Evolutionary conservation across 1,140 invertebrate genomes (phyloP).

Genomic region (Platorchestia sp.): DNA sequence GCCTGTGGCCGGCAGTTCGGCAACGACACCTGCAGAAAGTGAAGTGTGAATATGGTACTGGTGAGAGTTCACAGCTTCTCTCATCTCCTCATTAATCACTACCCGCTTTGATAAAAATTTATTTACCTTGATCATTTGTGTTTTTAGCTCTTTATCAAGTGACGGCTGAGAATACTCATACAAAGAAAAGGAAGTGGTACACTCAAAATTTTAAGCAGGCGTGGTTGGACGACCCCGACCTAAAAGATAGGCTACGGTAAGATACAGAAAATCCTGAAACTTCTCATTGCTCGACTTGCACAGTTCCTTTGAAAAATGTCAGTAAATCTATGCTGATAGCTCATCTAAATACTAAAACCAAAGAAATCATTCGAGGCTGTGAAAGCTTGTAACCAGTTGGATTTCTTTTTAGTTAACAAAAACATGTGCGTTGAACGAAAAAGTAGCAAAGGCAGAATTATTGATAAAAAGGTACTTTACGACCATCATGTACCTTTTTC

Average conservation of each 20-base stretch:
- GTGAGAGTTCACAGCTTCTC: too few species aligned
- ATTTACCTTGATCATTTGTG: too few species aligned
- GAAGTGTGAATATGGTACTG: too few species aligned
- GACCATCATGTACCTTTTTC: background rate
- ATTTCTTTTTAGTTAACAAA: too few species aligned
- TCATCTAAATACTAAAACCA: background rate
- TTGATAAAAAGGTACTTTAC: background rate
- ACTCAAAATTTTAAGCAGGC: background rate
- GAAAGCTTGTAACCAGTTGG: background rate
- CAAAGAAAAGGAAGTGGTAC: background rate
- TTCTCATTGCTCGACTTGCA: background rate
- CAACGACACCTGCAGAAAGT: too few species aligned
- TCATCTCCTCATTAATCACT: too few species aligned
- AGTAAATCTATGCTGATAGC: background rate
- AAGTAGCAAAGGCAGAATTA: background rate
- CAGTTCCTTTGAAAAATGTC: background rate
- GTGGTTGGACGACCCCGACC: background rate
- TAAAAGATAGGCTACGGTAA: background rate
- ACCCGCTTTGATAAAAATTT: too few species aligned
- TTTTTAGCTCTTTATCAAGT: too few species aligned
- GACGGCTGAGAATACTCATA: too few species aligned
- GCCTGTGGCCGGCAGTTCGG: too few species aligned
- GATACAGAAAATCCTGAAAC: background rate
- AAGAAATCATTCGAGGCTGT: background rate
- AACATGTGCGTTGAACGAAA: background rate